Base-by-base conservation (phyloP, 1,140 invertebrate species). In the Ceratosolen solmsi region DNA sequence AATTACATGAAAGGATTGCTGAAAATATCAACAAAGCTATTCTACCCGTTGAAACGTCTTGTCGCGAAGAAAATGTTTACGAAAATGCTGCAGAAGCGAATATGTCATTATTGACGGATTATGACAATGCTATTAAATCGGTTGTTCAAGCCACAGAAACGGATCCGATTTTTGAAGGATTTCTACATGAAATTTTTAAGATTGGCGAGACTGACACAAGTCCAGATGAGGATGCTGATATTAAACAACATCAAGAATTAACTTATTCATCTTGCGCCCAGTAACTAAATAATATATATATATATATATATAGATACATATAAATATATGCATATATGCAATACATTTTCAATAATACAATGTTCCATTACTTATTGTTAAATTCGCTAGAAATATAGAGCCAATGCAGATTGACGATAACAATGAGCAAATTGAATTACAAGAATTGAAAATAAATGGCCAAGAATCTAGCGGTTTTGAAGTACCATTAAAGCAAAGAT, bases 11-110 rank as follows among this genome's bases (percentile, higher is more conserved):
- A 84, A 86, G 87, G 75, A 91, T 93, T 63, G 92, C 92, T 22
- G 91, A 92, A 78, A 92, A 92, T 84, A 92, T 92, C 30, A 92
- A 92, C 71, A 91, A 89, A 87, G 90, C 89, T 8, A 90, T 91
- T 58, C 82, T 86, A 70, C 86, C 87, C 49, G 80, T 85, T 15
- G 88, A 89, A 38, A 41, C 60, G n/a, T 83, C 83, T 20, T 83
- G 82, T 27, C 89, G 83, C 73, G 88, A 90, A 30, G 86, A 88
- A 8, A 85, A 73, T 25, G 41, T 87, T 20, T 84, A 79, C 33
- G 87, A 91, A 20, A 79, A 83, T 25, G 36, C 54, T 49, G 60
- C 71, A 8, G 83, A 86, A 30, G 88, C 90, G 82, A 81, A 85
- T 8, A 86, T 87, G 20, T 89, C 91, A 71, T 87, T 92, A 9